Base-by-base conservation (phyloP, 2,113 vertebrate genomes). In the Alethe diademata region DNA sequence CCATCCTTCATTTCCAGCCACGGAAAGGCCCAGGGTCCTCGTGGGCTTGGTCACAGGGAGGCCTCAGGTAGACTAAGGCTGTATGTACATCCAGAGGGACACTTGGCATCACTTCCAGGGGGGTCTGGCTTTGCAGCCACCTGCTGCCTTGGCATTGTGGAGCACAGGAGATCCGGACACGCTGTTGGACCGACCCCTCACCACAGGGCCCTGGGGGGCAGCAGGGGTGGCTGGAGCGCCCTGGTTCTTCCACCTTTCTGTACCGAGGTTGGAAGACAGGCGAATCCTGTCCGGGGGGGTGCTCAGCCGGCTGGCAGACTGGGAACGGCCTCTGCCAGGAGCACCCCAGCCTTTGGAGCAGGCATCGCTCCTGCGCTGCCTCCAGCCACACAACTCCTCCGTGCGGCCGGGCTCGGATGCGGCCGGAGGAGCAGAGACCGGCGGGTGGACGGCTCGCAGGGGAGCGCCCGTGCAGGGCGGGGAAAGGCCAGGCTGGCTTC, bases 71-170 rank as follows among this genome's bases (percentile, higher is more conserved):
- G 33, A 5, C 4, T 11, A 38, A 70, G 48, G 43, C 88, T 19
- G 19, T 8, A 12, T 36, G 33, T n/a, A 58, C 9, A 4, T 38
- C 76, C 66, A 58, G 19, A 66, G 8, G 14, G 20, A 42, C 6
- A 1, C 29, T 1, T 45, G 31, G 47, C 22, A 75, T 98, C 92
- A 98, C 47, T 97, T 98, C 97, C 98, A 98, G 56, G 98, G 97
- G 23, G 98, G 97, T 53, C 93, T 97, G 81, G 93, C n/a, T 20
- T 94, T 96, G 73, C 82, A 76, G 31, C 62, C 48, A 14, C 57
- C 50, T 8, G 0, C 71, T 26, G 72, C 78, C 14, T 7, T 7
- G 51, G 53, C 51, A 45, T 3, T 74, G 51, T 16, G 40, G 56
- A 56, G 64, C 29, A 75, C n/a, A 3, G 76, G 26, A 36, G 76